Evolutionary conservation across 2,113 vertebrate genomes (phyloP), one percentile per base, ranked within the genome.

Genomic region (Ceyx melanurus): DNA sequence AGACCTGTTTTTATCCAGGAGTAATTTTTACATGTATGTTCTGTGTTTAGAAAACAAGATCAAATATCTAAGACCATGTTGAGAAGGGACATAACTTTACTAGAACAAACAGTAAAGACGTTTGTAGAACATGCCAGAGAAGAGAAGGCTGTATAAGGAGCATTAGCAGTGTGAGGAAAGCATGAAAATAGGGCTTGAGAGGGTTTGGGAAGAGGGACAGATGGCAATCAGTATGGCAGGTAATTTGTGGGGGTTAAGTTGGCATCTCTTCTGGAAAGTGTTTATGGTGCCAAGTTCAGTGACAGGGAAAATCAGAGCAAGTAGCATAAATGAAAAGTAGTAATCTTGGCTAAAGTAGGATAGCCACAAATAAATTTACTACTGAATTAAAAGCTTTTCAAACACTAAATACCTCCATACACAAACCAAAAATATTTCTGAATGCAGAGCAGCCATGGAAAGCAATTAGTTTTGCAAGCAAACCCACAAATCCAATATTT

Each of bases 381-480:
- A 57, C 40, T n/a, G 50, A 76, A 61, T 42, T 61, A 73, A 21
- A 26, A 86, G 29, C 25, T 92, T 95, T 75, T 83, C 50, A 65
- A 82, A 68, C 5, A 42, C 31, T 60, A 46, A 79, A 46, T 88
- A n/a, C 12, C 15, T 37, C n/a, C 37, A 19, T 12, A 42, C 0
- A 1, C 21, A 31, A 51, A 76, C 67, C 7, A 72, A 77, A 92
- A 54, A 61, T 58, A 13, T 33, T 85, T 82, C 33, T 33, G 37
- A 75, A 65, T 53, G 15, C 18, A 65, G 19, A 67, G 50, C 13
- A 56, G 10, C 16, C 11, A 6, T 29, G 53, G 57, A 73, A 83
- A 18, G 48, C 21, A 89, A 68, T 37, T 76, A 14, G 14, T 87
- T 93, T 78, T 72, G 29, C 74, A 66, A 92, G 62, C 7, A 76